Percentiles rank a stretch among this genome's conserved stretches.
phyloP scores from a whole-genome alignment of 2,797 vertebrate species.

The Hapalemur alaotrensis region DNA sequence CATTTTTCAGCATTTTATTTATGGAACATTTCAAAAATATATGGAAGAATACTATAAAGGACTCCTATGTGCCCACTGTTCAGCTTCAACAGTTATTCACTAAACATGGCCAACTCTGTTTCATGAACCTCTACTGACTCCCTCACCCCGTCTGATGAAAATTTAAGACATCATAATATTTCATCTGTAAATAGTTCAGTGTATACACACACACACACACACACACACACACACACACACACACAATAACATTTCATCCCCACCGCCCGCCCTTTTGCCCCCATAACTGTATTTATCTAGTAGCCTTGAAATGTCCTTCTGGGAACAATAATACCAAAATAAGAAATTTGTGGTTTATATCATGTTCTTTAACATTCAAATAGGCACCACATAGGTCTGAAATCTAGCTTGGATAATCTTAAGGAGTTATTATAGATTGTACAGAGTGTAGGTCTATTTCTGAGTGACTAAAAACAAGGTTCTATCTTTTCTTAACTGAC shows the following conservation, averaged over 20 bases:
- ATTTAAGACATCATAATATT: neutral
- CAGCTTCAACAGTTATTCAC: neutral
- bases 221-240: neutral
- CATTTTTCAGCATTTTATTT: neutral
- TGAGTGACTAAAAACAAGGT: neutral
- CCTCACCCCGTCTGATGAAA: neutral
- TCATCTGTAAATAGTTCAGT: neutral
- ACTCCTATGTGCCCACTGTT: no score
- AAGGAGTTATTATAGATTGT: neutral
- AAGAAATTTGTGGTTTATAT: neutral
- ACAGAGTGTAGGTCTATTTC: neutral
- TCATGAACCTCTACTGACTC: neutral
- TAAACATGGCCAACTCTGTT: neutral
- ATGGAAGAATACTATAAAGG: neutral
- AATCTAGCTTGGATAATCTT: neutral
- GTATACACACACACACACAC: neutral
- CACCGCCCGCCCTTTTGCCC: rapidly evolving
- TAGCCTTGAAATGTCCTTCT: neutral
- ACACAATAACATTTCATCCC: neutral
- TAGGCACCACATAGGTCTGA: neutral
- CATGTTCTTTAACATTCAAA: neutral
- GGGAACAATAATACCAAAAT: neutral
- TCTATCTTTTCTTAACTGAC: neutral
- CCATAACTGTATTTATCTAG: neutral
- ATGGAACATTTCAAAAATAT: neutral